These are phyloP conservation scores for Gambusia yucatana DNA, from an alignment of 2,797 vertebrate genomes.

Conservation along the genomic window DNA sequence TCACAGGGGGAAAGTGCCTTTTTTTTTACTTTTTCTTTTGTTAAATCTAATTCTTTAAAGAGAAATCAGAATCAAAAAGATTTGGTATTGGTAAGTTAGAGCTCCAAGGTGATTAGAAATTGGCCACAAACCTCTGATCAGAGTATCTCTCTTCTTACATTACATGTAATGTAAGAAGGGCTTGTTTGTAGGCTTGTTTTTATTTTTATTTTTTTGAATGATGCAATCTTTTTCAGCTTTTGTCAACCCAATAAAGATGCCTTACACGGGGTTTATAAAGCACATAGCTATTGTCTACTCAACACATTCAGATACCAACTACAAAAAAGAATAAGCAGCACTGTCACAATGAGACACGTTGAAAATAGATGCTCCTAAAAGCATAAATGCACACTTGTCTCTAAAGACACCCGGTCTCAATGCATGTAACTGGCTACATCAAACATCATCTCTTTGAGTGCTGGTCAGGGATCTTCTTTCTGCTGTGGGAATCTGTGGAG, in stretches of 20 bases:
- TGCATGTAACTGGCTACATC: conserved; percentile 40
- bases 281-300: background rate
- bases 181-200: background rate
- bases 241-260: background rate
- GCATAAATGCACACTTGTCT: conserved; percentile 16
- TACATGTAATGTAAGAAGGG: no score
- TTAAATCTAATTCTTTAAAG: background rate
- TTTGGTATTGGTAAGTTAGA: background rate
- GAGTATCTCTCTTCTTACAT: background rate
- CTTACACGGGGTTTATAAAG: background rate
- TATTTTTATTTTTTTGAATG: background rate
- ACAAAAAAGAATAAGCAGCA: background rate
- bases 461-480: conserved; percentile 40
- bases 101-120: background rate
- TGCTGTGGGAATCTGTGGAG: conserved; percentile 40
- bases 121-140: background rate
- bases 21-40: background rate
- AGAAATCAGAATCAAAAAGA: background rate
- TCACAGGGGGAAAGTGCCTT: background rate
- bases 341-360: conserved; percentile 19
- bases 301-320: conserved; percentile 2
- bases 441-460: conserved; percentile 36
- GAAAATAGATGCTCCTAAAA: conserved; percentile 22
- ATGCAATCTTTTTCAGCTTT: background rate
- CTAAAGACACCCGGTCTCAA: conserved; percentile 30